These are phyloP conservation scores for Trialeurodes vaporariorum DNA, from an alignment of 1,140 invertebrate species.

Conservation along the genomic window DNA sequence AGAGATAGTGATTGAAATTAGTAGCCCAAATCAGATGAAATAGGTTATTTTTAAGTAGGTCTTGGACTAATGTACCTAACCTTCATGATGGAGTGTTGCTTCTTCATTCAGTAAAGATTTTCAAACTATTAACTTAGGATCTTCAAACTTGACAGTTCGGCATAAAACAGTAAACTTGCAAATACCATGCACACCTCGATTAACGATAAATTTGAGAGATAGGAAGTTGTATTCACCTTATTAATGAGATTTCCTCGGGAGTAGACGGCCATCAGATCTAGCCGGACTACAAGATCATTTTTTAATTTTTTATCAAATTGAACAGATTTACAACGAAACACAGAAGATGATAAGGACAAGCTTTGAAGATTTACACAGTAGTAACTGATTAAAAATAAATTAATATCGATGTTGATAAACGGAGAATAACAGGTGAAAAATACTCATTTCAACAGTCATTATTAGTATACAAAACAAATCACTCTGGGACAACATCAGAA, in stretches of 20 bases:
- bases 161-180: neutral
- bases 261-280: neutral
- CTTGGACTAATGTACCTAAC: neutral
- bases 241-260: neutral
- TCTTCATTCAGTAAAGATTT: neutral
- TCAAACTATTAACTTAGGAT: neutral
- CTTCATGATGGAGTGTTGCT: neutral
- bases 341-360: neutral
- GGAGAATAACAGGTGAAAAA: neutral
- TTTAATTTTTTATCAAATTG: neutral
- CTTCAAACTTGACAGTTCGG: neutral
- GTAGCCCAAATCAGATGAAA: neutral
- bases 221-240: neutral
- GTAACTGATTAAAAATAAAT: neutral
- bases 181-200: neutral
- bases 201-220: no score
- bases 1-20: no score
- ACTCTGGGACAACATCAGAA: no score
- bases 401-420: neutral
- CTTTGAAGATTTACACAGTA: neutral
- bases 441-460: neutral
- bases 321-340: neutral
- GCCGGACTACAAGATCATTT: neutral
- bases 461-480: neutral
- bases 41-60: neutral